phyloP scores from a whole-genome alignment of 2,888 invertebrate genomes.

The Iselma pallidipennis region DNA sequence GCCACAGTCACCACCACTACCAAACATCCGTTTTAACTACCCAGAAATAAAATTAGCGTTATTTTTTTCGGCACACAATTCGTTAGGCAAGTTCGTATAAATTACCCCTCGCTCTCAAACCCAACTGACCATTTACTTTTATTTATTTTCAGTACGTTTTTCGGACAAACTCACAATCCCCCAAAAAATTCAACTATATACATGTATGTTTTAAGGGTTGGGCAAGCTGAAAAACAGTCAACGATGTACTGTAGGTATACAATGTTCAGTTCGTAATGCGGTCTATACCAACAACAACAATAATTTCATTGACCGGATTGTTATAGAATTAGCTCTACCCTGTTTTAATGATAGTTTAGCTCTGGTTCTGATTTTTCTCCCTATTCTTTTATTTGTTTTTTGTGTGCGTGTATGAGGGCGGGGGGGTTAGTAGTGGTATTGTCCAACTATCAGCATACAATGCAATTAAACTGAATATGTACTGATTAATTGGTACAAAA shows the following conservation, averaged over 20 bases:
- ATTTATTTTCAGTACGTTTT: conserved; percentile 24
- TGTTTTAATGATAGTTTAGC: neutral
- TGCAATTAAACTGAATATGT: too few relatives aligned
- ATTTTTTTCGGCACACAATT: conserved; percentile 22
- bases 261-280: conserved; percentile 7
- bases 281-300: conserved; percentile 17
- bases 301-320: conserved; percentile 5
- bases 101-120: conserved; percentile 9
- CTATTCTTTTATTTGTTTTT: neutral
- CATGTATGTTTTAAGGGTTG: neutral
- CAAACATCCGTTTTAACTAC: neutral
- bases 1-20: neutral
- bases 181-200: neutral
- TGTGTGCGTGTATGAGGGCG: too few relatives aligned
- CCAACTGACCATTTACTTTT: conserved; percentile 18
- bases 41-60: conserved; percentile 17
- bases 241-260: too few relatives aligned
- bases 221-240: conserved; percentile 11
- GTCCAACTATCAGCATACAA: too few relatives aligned
- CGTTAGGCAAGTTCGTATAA: conserved; percentile 23
- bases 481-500: too few relatives aligned
- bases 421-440: too few relatives aligned
- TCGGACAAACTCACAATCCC: neutral
- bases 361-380: neutral
- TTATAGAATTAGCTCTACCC: neutral